phyloP scores from a whole-genome alignment of 1,140 invertebrate genomes.

The Drosophila ercepeae region DNA sequence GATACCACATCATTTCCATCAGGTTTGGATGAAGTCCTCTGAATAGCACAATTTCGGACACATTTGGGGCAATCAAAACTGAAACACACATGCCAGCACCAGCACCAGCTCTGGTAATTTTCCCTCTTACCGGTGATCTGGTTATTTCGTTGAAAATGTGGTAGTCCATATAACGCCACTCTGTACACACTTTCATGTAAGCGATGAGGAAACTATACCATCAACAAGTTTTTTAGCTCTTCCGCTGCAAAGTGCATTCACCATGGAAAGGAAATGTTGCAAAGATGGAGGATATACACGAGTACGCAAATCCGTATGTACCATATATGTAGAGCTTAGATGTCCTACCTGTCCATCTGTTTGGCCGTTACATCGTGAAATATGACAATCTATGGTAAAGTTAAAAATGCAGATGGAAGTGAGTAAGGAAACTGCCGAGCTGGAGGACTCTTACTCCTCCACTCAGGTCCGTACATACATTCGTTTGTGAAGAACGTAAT shows the following conservation, averaged over 20 bases:
- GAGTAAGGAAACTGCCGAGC: slow-evolving; percentile 10
- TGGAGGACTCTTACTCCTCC: slow-evolving; percentile 14
- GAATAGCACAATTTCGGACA: background rate
- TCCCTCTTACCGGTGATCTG: background rate
- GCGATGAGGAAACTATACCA: slow-evolving; percentile 27
- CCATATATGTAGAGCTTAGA: background rate
- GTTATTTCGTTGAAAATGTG: slow-evolving; percentile 6
- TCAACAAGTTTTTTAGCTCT: slow-evolving; percentile 62
- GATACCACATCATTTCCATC: background rate
- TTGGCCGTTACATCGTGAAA: slow-evolving; percentile 67
- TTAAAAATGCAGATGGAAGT: slow-evolving; percentile 32
- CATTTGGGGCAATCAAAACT: slow-evolving; percentile 16
- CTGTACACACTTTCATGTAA: slow-evolving; percentile 39
- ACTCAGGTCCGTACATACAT: slow-evolving; percentile 10
- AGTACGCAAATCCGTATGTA: too few relatives aligned
- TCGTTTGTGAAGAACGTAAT: slow-evolving; percentile 49
- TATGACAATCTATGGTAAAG: slow-evolving; percentile 67
- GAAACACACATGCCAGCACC: background rate
- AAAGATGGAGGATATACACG: slow-evolving; percentile 34
- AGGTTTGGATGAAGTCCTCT: background rate
- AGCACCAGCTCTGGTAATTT: slow-evolving; percentile 27
- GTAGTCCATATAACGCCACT: slow-evolving; percentile 37
- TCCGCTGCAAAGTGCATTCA: slow-evolving; percentile 54
- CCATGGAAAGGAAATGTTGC: slow-evolving; percentile 30
- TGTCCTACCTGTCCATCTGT: slow-evolving; percentile 62